Evolutionary conservation across 1,140 invertebrate species (phyloP).

Genomic region (Magallana gigas): DNA sequence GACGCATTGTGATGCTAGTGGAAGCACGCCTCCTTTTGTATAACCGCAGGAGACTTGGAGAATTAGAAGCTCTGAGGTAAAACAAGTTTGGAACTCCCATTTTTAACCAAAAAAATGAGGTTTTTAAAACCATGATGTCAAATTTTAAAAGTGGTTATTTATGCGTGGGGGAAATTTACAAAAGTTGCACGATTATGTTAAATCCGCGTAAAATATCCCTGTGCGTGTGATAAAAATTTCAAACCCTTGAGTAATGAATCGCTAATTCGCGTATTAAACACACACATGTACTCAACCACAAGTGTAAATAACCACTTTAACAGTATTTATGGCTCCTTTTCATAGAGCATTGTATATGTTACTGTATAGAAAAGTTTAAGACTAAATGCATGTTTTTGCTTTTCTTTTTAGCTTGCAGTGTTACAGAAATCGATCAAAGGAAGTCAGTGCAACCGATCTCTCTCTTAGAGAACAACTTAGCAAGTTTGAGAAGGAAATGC

Average conservation of each 20-base stretch:
- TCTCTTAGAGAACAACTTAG: constrained; percentile 15
- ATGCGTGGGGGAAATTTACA: too few relatives aligned
- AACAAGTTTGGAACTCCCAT: background rate
- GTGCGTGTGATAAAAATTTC: too few relatives aligned
- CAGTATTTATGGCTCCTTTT: too few relatives aligned
- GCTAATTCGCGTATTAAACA: too few relatives aligned
- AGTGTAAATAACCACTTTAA: too few relatives aligned
- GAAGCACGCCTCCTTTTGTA: constrained; percentile 36
- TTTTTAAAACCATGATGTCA: background rate
- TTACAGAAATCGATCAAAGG: constrained; percentile 16
- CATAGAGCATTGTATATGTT: background rate
- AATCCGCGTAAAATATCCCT: too few relatives aligned
- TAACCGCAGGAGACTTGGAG: constrained; percentile 46
- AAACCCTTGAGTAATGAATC: too few relatives aligned
- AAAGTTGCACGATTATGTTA: too few relatives aligned
- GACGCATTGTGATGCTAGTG: constrained; percentile 14
- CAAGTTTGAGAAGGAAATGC: constrained; percentile 31
- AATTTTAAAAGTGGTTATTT: too few relatives aligned
- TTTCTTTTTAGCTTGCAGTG: constrained; percentile 9
- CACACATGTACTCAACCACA: too few relatives aligned
- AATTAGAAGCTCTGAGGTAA: constrained; percentile 46
- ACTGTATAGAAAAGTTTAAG: background rate
- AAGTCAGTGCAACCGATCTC: constrained; percentile 32
- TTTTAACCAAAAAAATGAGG: background rate
- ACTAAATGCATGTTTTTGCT: background rate